Conservation (phyloP, 2,888 invertebrate genomes). For the Heliconius charithonia region DNA sequence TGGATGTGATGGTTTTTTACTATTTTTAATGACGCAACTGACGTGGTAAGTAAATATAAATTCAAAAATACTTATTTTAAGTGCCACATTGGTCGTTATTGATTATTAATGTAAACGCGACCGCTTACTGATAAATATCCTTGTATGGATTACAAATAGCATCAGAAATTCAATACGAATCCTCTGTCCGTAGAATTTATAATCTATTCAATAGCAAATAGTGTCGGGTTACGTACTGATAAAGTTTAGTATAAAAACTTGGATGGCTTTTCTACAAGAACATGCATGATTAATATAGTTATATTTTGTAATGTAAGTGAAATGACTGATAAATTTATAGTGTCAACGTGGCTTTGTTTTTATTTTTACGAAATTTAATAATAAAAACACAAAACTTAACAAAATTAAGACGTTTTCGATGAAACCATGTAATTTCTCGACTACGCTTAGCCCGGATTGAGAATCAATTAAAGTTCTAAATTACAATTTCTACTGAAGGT, state of each 20-base stretch:
- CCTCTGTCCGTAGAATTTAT: slow-evolving; percentile 43
- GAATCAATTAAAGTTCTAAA: too few relatives aligned
- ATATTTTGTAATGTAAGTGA: slow-evolving; percentile 6
- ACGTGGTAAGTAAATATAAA: slow-evolving; percentile 34
- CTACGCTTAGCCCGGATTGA: not conserved
- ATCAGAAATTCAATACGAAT: slow-evolving; percentile 47
- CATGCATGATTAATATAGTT: not conserved
- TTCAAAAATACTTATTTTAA: slow-evolving; percentile 37
- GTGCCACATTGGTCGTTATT: slow-evolving; percentile 39
- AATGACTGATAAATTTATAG: not conserved
- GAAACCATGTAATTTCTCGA: not conserved
- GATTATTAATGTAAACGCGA: slow-evolving; percentile 41
- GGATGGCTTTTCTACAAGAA: slow-evolving; percentile 8
- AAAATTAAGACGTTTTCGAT: not conserved
- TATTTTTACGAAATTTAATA: too few relatives aligned
- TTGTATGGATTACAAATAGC: slow-evolving; percentile 44
- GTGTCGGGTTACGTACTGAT: slow-evolving; percentile 34
- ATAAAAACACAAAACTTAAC: not conserved
- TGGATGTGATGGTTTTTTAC: slow-evolving; percentile 4
- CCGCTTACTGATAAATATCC: slow-evolving; percentile 42
- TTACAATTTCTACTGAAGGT: not conserved
- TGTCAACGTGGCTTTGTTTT: too few relatives aligned
- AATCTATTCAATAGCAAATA: slow-evolving; percentile 40
- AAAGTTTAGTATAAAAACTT: slow-evolving; percentile 31
- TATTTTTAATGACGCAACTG: slow-evolving; percentile 7